Evolutionary conservation across 2,113 vertebrate species (phyloP), one percentile per base, ranked within the genome.

Genomic region (Ondatra zibethicus): DNA sequence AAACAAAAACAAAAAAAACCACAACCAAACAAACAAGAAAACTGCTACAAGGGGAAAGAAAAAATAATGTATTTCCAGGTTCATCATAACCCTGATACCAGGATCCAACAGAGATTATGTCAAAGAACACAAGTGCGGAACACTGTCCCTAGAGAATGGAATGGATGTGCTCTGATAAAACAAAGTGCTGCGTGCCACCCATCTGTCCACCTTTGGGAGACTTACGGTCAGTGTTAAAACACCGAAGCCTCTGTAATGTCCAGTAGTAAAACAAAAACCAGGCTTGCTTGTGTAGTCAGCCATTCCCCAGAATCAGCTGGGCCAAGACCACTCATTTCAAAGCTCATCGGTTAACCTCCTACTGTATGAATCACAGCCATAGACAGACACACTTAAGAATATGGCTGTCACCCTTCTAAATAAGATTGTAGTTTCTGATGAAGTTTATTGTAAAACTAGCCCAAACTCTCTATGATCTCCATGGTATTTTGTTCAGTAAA

Each of bases 301-400:
- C 63, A 92, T 95, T 91, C 80, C 84, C 88, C 87, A 88, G 70
- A 94, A 36, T 89, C 75, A 89, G 21, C 47, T 89, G 77, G 94
- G n/a, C 42, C 42, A 92, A 55, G 42, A 70, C 17, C 27, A 80
- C 31, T 63, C 23, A 66, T 89, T 66, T 91, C 82, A 81, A 76
- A 92, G 31, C 29, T 87, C 45, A 76, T 5, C 21, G 21, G 78
- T 94, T 90, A 78, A 77, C 66, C 33, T 78, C 33, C 39, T 50
- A 88, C 81, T 81, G 52, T 77, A 36, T 93, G 70, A 96, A 87
- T 77, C 70, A 85, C 50, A 3, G 1, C 50, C 78, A 39, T 21
- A 85, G 58, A 91, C 31, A 80, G 89, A 93, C 9, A 42, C 27
- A 47, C 31, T 45, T 73, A 63, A 58, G 58, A 39, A 31, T 72